These are phyloP conservation scores for Dunckerocampus dactyliophorus DNA, from an alignment of 2,113 vertebrate genomes.

Conservation along the genomic window DNA sequence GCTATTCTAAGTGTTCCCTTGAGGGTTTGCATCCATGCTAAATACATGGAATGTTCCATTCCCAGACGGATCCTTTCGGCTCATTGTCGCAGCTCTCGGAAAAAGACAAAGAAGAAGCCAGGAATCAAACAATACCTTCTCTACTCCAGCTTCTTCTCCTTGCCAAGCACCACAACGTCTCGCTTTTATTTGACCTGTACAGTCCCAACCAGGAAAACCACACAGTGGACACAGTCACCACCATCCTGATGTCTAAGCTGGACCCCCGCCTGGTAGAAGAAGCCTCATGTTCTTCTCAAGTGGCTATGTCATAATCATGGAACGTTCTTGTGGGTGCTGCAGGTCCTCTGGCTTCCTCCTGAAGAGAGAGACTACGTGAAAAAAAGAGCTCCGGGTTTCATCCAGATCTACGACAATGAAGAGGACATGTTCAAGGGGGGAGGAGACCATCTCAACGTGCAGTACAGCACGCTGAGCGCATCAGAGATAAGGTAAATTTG, in stretches of 20 bases:
- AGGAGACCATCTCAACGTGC: slow-evolving; percentile 74
- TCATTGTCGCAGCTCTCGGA: slow-evolving; percentile 69
- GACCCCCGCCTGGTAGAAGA: slow-evolving; percentile 63
- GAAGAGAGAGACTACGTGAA: slow-evolving; percentile 69
- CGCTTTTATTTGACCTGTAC: slow-evolving; percentile 86
- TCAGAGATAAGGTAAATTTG: slow-evolving; percentile 77
- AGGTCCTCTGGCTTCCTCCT: slow-evolving; percentile 89
- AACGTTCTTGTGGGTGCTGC: neutral
- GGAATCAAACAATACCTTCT: slow-evolving; percentile 72
- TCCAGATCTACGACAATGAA: slow-evolving; percentile 76
- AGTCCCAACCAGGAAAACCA: slow-evolving; percentile 65
- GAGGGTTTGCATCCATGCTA: neutral
- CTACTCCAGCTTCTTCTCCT: slow-evolving; percentile 68
- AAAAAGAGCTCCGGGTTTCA: slow-evolving; percentile 67
- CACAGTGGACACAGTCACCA: slow-evolving; percentile 61
- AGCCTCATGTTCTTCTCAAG: slow-evolving; percentile 22
- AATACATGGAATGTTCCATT: neutral
- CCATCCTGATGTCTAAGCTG: slow-evolving; percentile 69
- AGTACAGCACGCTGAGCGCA: slow-evolving; percentile 74
- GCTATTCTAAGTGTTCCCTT: neutral
- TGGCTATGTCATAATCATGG: neutral
- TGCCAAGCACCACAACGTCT: slow-evolving; percentile 71
- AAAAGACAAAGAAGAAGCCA: slow-evolving; percentile 50
- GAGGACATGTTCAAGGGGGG: slow-evolving; percentile 19
- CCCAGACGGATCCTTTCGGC: slow-evolving; percentile 79